These are phyloP conservation scores for Eupeodes corollae DNA, from an alignment of 1,140 invertebrate species.

Conservation along the genomic window DNA sequence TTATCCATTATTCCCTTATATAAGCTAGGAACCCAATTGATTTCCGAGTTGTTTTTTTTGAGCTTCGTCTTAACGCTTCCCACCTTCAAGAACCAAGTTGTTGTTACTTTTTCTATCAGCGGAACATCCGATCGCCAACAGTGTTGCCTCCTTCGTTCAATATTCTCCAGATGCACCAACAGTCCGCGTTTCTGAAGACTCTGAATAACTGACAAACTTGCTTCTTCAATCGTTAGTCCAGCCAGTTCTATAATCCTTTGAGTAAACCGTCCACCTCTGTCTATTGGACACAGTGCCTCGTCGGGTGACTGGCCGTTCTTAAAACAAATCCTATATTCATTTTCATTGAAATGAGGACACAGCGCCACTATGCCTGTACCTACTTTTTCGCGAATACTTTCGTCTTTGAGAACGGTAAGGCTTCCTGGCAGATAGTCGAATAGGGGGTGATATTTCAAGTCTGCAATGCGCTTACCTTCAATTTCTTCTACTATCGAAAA, in stretches of 20 bases:
- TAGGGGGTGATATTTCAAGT: slow-evolving; percentile 47
- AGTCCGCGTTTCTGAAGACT: slow-evolving; percentile 47
- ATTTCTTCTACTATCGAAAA: slow-evolving; percentile 65
- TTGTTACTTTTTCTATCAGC: slow-evolving; percentile 74
- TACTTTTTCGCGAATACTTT: slow-evolving; percentile 62
- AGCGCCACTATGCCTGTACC: slow-evolving; percentile 94
- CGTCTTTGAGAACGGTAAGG: slow-evolving; percentile 51
- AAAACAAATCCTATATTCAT: slow-evolving; percentile 75
- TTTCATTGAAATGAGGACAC: slow-evolving; percentile 85
- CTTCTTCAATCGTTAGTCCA: slow-evolving; percentile 57
- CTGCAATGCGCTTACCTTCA: slow-evolving; percentile 67
- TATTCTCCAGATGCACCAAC: slow-evolving; percentile 48
- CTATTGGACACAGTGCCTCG: slow-evolving; percentile 66
- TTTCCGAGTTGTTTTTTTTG: slow-evolving; percentile 45
- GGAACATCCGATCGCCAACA: slow-evolving; percentile 94
- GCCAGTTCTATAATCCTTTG: slow-evolving; percentile 46
- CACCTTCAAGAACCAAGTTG: slow-evolving; percentile 93
- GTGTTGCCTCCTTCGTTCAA: slow-evolving; percentile 83
- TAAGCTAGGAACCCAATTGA: slow-evolving; percentile 28
- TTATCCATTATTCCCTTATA: slow-evolving; percentile 42
- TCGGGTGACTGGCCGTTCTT: slow-evolving; percentile 62
- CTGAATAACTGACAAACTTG: slow-evolving; percentile 45
- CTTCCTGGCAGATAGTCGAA: slow-evolving; percentile 34
- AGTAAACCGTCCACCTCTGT: slow-evolving; percentile 67
- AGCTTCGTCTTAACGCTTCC: slow-evolving; percentile 58